phyloP scores from a whole-genome alignment of 2,888 invertebrate genomes.

The Polydesmus complanatus region DNA sequence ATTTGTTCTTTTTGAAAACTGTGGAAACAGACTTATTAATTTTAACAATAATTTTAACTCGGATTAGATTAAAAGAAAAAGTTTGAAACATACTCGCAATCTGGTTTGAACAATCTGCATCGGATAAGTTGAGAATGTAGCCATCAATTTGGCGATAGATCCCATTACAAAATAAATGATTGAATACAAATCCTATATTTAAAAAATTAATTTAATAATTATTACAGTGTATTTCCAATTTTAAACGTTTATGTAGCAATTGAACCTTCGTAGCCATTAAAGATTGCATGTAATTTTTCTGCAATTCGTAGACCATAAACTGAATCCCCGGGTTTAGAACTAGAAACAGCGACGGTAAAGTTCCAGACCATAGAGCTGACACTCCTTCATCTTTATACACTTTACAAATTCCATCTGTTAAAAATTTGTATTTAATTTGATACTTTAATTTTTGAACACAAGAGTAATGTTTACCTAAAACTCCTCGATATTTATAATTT shows the following conservation, averaged over 20 bases:
- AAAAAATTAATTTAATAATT: slow-evolving; percentile 10
- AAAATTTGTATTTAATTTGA: no score
- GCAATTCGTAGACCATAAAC: slow-evolving; percentile 77
- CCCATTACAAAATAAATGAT: slow-evolving; percentile 55
- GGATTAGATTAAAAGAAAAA: background rate
- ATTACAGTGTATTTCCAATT: background rate
- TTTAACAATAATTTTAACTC: slow-evolving; percentile 1
- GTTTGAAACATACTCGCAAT: slow-evolving; percentile 40
- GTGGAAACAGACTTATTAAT: background rate
- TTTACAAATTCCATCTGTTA: slow-evolving; percentile 50
- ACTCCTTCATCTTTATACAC: slow-evolving; percentile 60
- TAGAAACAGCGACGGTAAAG: slow-evolving; percentile 66
- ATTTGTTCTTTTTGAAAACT: background rate
- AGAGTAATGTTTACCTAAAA: slow-evolving; percentile 27
- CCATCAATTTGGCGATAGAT: slow-evolving; percentile 70
- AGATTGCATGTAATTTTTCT: slow-evolving; percentile 47
- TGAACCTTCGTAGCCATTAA: slow-evolving; percentile 20
- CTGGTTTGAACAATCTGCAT: slow-evolving; percentile 72
- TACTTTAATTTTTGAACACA: background rate
- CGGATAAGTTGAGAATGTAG: slow-evolving; percentile 80
- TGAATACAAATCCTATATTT: slow-evolving; percentile 32
- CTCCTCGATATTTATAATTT: slow-evolving; percentile 18
- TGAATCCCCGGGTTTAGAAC: slow-evolving; percentile 83
- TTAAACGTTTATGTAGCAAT: background rate
- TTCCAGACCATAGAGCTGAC: slow-evolving; percentile 65